Conservation (phyloP, 2,113 vertebrate species). For the Ophthalmotilapia sp. region DNA sequence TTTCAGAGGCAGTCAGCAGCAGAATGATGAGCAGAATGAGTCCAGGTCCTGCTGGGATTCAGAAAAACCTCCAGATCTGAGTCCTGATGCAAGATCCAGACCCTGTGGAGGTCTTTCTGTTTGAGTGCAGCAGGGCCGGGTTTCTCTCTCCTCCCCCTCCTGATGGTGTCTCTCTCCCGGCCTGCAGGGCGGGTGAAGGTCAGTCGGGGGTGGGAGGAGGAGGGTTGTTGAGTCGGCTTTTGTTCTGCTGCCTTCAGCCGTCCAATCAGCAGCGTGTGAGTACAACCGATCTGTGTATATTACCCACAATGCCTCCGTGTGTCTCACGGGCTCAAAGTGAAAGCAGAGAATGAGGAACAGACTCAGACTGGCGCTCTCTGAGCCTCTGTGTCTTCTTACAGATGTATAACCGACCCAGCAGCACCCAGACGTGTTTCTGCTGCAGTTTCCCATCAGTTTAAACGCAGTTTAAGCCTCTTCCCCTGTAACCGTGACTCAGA, state of each 20-base stretch:
- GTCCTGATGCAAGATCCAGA: too few relatives aligned
- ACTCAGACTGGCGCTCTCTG: neutral
- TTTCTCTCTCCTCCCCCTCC: too few relatives aligned
- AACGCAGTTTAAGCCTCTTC: neutral
- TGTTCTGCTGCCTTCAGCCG: neutral
- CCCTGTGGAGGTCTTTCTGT: too few relatives aligned
- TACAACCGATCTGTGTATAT: neutral
- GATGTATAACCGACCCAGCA: neutral
- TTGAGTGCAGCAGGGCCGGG: too few relatives aligned
- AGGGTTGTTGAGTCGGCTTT: too few relatives aligned
- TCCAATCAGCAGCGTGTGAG: neutral
- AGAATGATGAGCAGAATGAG: too few relatives aligned
- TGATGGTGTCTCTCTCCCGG: too few relatives aligned
- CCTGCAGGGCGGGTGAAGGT: too few relatives aligned
- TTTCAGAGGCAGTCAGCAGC: too few relatives aligned
- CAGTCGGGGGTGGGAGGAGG: too few relatives aligned
- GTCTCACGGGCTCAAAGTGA: neutral
- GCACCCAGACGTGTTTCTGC: neutral
- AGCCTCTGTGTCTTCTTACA: neutral
- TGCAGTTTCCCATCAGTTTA: neutral
- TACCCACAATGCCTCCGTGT: neutral
- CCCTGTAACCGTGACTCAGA: neutral
- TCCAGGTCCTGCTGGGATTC: too few relatives aligned
- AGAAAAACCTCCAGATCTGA: too few relatives aligned
- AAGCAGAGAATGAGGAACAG: neutral